Base-by-base conservation (phyloP, 2,113 vertebrate species). In the Nesogale talazaci region DNA sequence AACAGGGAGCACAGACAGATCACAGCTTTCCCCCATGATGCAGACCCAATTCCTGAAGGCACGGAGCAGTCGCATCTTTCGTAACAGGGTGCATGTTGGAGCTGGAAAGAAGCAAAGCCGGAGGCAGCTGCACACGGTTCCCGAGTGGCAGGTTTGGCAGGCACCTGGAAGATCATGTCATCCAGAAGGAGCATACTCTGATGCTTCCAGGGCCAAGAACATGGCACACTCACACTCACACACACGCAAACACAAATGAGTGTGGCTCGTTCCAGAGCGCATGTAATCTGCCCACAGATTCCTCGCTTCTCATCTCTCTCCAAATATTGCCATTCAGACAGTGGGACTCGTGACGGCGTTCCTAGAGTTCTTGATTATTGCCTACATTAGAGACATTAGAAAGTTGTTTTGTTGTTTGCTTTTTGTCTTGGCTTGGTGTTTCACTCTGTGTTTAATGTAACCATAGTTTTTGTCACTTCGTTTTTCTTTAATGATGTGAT, bases 221-320 rank as follows among this genome's bases (percentile, higher is more conserved):
- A 52, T 52, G 3, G 11, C 36, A 3, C n/a, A 38, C 42, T 40
- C 36, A 3, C n/a, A 38, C 42, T 40, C 65, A 46, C 38, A 15
- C 69, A 46, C 57, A 81, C 4, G 0, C 31, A 63, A 81, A 74
- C 6, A 36, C 78, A 96, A 72, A 19, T 17, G 20, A 67, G 3
- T 34, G 1, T 42, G 4, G 22, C 14, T 22, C 34, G 15, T 25
- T 31, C 12, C 75, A 72, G 34, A 40, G n/a, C 63, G 57, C n/a
- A 61, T 1, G 3, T 0, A 14, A 11, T 1, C 1, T 19, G 27
- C 1, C 36, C n/a, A 12, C 2, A 31, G 38, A 36, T 57, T 14
- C 9, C 9, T 40, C 1, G 0, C 22, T 27, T 0, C 9, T 36
- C 20, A 8, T 2, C 34, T 69, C 34, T 29, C 7, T 8, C 8